A percentile compares a stretch with the other conserved stretches of the same genome.
Evolutionary conservation across 2,888 invertebrate genomes (phyloP).

Genomic region (Parasteatoda lunata): DNA sequence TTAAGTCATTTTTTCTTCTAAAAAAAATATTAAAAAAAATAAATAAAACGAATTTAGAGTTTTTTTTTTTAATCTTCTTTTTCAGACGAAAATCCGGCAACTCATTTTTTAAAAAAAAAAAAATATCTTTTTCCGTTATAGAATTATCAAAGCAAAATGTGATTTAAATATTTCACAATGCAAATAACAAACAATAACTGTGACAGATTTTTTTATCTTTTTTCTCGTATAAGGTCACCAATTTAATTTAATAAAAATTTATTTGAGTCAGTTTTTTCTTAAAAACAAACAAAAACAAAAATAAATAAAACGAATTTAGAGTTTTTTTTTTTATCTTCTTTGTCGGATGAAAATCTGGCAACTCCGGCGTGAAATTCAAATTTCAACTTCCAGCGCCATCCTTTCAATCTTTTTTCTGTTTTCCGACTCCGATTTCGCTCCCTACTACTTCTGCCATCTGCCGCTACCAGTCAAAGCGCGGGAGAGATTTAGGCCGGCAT

Average conservation of each 20-base stretch:
- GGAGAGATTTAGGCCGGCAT: conserved; percentile 32
- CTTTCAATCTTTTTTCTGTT: conserved; percentile 7
- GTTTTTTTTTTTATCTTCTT: background rate
- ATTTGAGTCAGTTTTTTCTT: background rate
- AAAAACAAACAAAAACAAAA: background rate
- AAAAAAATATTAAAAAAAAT: no score
- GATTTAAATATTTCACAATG: background rate
- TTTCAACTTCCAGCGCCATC: conserved; percentile 55
- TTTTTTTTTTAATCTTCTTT: no score
- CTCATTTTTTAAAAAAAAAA: no score
- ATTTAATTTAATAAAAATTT: no score
- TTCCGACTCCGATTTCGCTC: conserved; percentile 5
- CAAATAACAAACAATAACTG: background rate
- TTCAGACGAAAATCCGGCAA: no score
- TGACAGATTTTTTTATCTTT: no score
- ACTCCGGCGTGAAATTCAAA: conserved; percentile 59
- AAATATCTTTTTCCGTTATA: background rate
- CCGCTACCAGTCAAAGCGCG: conserved; percentile 53
- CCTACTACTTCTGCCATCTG: conserved; percentile 31
- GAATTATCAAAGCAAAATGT: background rate
- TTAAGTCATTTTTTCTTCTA: no score
- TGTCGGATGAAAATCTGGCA: conserved; percentile 61
- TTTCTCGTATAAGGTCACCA: no score
- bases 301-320: no score
- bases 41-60: no score